Base-by-base conservation (phyloP, 2,113 vertebrate species). In the Lagopus leucura region DNA sequence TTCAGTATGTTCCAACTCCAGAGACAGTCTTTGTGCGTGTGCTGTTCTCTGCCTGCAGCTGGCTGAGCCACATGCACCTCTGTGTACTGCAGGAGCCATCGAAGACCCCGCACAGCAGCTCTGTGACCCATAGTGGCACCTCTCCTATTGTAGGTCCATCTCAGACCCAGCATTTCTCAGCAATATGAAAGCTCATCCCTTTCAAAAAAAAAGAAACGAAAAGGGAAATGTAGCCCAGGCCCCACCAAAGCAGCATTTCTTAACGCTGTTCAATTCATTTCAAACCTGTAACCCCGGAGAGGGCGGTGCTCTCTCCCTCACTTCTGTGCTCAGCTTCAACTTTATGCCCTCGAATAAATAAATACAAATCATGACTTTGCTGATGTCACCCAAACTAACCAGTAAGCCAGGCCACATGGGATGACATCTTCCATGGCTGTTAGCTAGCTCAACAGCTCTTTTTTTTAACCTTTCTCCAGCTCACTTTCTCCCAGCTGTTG, bases 381-480 rank as follows among this genome's bases (percentile, higher is more conserved):
- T 93, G 48, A 75, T 67, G 55, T 89, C 91, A 92, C 54, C 14
- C 43, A 64, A 63, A 76, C 57, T 17, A 45, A 47, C 64, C 20
- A 92, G 42, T 43, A 74, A 94, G 83, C 55, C 79, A 84, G 94
- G 91, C 69, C 79, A 72, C 2, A 14, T 65, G 38, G 55, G 43
- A 4, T 72, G 55, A 40, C 20, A 58, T 2, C 73, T 34, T 78
- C 57, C 65, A 12, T 34, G 21, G 55, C 47, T 83, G 40, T 15
- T 13, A 71, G 75, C 57, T 13, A 71, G 75, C 57, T 43, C 30
- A 76, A 55, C 15, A 65, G 67, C 21, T 18, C 11, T 8, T 13
- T 50, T 67, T 25, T 72, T 27, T 42, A 13, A 4, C 54, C 19
- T 69, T 79, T 60, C 28, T 71, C 32, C 47, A 55, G 52, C 28